A percentile compares a stretch with the other conserved stretches of the same genome.
Conservation (phyloP, 1,140 invertebrate species). For the Drosophila santomea region DNA sequence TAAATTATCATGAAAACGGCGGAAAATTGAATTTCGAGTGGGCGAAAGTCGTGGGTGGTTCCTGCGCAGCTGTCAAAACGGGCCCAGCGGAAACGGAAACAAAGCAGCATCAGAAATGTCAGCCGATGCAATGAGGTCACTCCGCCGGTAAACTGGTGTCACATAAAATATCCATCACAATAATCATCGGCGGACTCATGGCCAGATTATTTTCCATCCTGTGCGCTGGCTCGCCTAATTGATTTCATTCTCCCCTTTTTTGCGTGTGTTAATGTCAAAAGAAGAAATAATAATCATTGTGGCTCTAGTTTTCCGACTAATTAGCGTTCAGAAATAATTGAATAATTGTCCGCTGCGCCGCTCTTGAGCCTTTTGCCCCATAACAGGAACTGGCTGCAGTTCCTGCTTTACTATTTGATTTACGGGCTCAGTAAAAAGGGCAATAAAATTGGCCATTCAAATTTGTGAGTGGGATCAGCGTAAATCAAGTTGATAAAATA, state of each 20-base stretch:
- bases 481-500: slow-evolving; percentile 41
- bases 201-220: slow-evolving; percentile 49
- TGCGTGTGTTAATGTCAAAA: slow-evolving; percentile 29
- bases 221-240: slow-evolving; percentile 52
- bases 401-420: slow-evolving; percentile 26
- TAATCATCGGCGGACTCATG: slow-evolving; percentile 19
- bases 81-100: slow-evolving; percentile 73
- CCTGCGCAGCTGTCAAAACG: slow-evolving; percentile 48
- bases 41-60: neutral
- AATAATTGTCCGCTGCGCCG: slow-evolving; percentile 34
- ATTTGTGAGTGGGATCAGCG: slow-evolving; percentile 12
- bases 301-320: slow-evolving; percentile 39
- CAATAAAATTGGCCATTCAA: slow-evolving; percentile 9
- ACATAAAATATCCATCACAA: slow-evolving; percentile 71
- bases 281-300: slow-evolving; percentile 40
- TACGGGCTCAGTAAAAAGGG: slow-evolving; percentile 25
- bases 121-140: slow-evolving; percentile 28
- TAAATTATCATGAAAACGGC: slow-evolving; percentile 53
- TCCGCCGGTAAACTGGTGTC: slow-evolving; percentile 43
- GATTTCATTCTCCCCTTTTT: slow-evolving; percentile 51
- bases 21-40: slow-evolving; percentile 47
- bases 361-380: slow-evolving; percentile 15
- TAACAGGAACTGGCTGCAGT: slow-evolving; percentile 38
- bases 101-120: slow-evolving; percentile 65
- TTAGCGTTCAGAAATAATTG: slow-evolving; percentile 63